Conservation (phyloP, 2,888 invertebrate species). For the Diarsia brunnea region DNA sequence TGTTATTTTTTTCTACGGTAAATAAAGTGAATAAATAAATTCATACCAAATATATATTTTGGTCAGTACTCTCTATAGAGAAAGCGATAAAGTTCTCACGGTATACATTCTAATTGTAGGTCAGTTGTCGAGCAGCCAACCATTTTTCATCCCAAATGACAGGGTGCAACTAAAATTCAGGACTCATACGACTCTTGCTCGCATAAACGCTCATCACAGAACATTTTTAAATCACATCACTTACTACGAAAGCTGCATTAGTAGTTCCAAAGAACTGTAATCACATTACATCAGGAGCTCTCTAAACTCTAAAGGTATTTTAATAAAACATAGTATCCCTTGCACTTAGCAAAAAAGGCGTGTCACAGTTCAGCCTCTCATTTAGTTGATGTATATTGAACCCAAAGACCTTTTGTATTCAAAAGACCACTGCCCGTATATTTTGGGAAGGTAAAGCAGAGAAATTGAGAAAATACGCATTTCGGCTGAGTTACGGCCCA, state of each 20-base stretch:
- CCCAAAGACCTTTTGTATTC: constrained; percentile 76
- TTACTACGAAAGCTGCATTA: constrained; percentile 27
- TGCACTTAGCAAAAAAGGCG: constrained; percentile 62
- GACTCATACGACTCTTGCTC: neutral
- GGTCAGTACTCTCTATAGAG: neutral
- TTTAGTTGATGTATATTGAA: constrained; percentile 81
- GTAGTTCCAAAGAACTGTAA: constrained; percentile 40
- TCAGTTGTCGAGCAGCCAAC: neutral
- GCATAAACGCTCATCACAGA: neutral
- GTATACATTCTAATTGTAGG: constrained; percentile 2
- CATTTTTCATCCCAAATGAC: constrained; percentile 17
- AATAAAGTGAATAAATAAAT: neutral
- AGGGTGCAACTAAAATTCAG: constrained; percentile 1
- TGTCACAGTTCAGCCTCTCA: constrained; percentile 72
- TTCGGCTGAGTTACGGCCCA: constrained; percentile 28
- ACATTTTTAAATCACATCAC: constrained; percentile 10
- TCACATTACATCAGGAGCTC: constrained; percentile 40
- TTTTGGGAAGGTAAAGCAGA: constrained; percentile 66
- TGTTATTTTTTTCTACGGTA: neutral
- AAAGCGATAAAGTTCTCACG: neutral
- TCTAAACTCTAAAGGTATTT: constrained; percentile 25
- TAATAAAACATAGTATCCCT: constrained; percentile 46
- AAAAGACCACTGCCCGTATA: constrained; percentile 71
- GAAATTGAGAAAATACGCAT: constrained; percentile 65
- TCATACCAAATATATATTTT: neutral